phyloP scores from a whole-genome alignment of 2,797 vertebrate genomes.

The Poeciliopsis turneri region DNA sequence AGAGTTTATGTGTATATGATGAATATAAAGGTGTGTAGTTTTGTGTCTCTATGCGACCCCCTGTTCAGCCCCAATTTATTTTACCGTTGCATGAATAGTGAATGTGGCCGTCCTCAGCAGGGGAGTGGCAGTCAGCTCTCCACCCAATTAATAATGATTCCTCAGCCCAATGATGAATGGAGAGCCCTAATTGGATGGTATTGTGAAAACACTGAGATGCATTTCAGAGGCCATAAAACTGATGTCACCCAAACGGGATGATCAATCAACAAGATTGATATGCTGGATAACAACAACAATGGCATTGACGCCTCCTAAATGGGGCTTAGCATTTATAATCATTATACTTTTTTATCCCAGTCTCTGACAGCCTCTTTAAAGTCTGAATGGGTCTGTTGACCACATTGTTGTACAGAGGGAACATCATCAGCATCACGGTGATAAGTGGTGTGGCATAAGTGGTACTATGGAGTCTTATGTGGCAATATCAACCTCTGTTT shows the following conservation, averaged over 20 bases:
- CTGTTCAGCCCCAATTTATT: conserved; percentile 50
- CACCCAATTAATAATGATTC: conserved; percentile 85
- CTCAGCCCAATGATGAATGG: conserved; percentile 83
- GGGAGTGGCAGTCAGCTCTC: conserved; percentile 79
- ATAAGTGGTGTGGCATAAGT: conserved; percentile 63
- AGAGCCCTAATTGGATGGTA: conserved; percentile 84
- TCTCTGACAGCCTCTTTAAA: conserved; percentile 77
- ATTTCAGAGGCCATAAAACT: conserved; percentile 83
- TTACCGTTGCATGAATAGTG: conserved; percentile 58
- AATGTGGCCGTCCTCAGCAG: conserved; percentile 74
- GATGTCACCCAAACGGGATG: conserved; percentile 76
- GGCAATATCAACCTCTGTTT: conserved; percentile 27
- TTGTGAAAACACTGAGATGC: conserved; percentile 83
- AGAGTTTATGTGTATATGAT: conserved; percentile 4
- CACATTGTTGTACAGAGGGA: conserved; percentile 68
- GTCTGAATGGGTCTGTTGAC: conserved; percentile 73
- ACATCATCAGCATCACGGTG: conserved; percentile 64
- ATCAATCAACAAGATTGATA: conserved; percentile 87
- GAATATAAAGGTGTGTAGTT: conserved; percentile 45
- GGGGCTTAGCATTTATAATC: conserved; percentile 79
- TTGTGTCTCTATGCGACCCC: conserved; percentile 33
- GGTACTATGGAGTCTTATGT: conserved; percentile 35
- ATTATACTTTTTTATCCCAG: conserved; percentile 78
- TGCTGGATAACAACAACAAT: conserved; percentile 80
- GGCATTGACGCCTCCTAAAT: conserved; percentile 78